Base-by-base conservation (phyloP, 2,113 vertebrate genomes). In the Apistogramma diplotaenia region DNA sequence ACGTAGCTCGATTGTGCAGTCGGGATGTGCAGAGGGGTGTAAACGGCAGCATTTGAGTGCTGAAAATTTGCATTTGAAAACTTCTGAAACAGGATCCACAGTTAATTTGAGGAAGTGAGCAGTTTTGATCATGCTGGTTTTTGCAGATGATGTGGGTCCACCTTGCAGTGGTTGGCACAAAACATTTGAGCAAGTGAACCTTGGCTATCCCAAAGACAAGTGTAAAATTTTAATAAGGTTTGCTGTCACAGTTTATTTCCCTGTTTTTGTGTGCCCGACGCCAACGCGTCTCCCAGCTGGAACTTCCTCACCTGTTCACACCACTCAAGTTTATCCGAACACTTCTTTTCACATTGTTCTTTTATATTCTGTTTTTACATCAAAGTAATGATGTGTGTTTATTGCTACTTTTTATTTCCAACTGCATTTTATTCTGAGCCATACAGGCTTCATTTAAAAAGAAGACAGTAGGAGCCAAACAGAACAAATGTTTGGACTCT, bases 51-150 rank as follows among this genome's bases (percentile, higher is more conserved):
- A n/a, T n/a, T 59, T 19, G 27, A 31, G 57, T 9, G 27, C 29
- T 60, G 18, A 49, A 49, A 49, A 18, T 8, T 2, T 13, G 4
- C 4, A 2, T 46, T 46, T 46, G 11, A 35, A 35, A 6, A 60
- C 58, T 21, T 0, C 11, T 13, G 0, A 4, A 35, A 60, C n/a
- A 35, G 10, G 29, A 60, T 60, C 37, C 4, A 3, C 11, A 40
- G 37, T 4, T 60, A 12, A 40, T 8, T 43, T 5, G 0, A 23
- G 1, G 21, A 16, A 8, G 21, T 0, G 13, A 65, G 61, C 0
- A 19, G 18, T 49, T 49, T 49, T 49, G 18, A 6, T 12, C 10
- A 40, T 10, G 37, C 13, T 18, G 15, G 16, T 15, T 6, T 18
- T 40, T 12, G 9, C 35, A 43, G 40, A 43, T 12, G 40, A 43